Percentiles rank a stretch among this genome's conserved stretches.
Conservation (phyloP, 2,797 vertebrate genomes). For the Linurgus olivaceus region DNA sequence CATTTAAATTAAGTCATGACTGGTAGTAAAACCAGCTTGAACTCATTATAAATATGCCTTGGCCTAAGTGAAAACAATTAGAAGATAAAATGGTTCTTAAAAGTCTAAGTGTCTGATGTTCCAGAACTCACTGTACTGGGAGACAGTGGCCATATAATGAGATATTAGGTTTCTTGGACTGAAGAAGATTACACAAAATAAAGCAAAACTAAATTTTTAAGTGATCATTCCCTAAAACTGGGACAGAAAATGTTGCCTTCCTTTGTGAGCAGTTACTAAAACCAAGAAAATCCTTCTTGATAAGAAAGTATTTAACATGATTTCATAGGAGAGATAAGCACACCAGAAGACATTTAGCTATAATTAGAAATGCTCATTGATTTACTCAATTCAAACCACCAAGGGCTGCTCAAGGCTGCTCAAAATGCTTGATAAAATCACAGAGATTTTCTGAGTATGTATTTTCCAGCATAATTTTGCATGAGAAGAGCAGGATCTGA, state of each 20-base stretch:
- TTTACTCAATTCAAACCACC: background rate
- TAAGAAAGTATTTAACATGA: background rate
- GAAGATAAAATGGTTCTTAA: background rate
- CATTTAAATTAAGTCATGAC: background rate
- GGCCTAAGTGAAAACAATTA: background rate
- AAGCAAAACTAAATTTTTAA: background rate
- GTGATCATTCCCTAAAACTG: background rate
- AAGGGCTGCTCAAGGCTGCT: background rate
- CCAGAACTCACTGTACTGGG: background rate
- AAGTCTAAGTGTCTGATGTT: background rate
- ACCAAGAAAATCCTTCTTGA: background rate
- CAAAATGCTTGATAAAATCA: background rate
- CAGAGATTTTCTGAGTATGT: background rate
- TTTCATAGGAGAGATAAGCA: background rate
- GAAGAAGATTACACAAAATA: background rate
- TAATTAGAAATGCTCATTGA: background rate
- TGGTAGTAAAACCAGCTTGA: background rate
- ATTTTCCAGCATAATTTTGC: background rate
- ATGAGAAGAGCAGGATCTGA: background rate
- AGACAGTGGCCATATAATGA: background rate
- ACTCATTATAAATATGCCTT: background rate
- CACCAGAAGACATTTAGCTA: background rate
- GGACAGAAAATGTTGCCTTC: background rate
- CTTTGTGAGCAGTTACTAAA: conserved; percentile 1
- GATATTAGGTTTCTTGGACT: background rate